Evolutionary conservation across 64 coral and sea anemone species (phyloP).

Genomic region (Platygyra sinensis): DNA sequence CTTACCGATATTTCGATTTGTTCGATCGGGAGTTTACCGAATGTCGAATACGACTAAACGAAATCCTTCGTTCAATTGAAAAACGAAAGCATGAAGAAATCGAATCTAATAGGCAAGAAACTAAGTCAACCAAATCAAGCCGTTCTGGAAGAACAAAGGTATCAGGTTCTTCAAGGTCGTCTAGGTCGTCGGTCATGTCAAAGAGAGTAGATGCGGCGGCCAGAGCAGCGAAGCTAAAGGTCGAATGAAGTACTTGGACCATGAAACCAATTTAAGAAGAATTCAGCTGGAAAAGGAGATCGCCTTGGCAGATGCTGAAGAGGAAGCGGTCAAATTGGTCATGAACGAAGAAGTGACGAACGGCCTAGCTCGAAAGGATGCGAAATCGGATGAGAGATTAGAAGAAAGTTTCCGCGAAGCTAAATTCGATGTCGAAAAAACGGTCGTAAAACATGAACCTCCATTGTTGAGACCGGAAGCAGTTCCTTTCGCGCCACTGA

Average conservation of each 20-base stretch:
- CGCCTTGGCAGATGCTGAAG: slow-evolving; percentile 56
- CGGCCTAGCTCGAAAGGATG: too few species aligned
- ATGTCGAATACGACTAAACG: slow-evolving; percentile 17
- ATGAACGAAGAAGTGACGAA: too few species aligned
- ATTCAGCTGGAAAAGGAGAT: slow-evolving; percentile 62
- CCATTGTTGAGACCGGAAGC: too few species aligned
- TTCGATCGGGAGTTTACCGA: not conserved
- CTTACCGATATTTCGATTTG: not conserved
- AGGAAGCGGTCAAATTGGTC: slow-evolving; percentile 30
- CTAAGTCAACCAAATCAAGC: not conserved
- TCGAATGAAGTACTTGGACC: slow-evolving; percentile 43
- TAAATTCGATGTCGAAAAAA: too few species aligned
- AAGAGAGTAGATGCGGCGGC: slow-evolving; percentile 43
- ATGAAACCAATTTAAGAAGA: slow-evolving; percentile 46
- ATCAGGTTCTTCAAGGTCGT: slow-evolving; percentile 34
- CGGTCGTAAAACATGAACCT: not conserved
- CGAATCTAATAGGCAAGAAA: slow-evolving; percentile 3
- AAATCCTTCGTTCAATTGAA: slow-evolving; percentile 26
- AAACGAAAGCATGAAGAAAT: not conserved
- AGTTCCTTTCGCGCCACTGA: too few species aligned
- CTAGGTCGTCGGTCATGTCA: slow-evolving; percentile 21
- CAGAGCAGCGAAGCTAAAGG: slow-evolving; percentile 46
- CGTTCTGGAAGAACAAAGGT: not conserved
- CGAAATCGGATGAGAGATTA: too few species aligned
- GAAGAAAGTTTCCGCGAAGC: too few species aligned